A percentile compares a stretch with the other conserved stretches of the same genome.
Evolutionary conservation across 2,888 invertebrate species (phyloP).

Genomic region (Chesias legatella): DNA sequence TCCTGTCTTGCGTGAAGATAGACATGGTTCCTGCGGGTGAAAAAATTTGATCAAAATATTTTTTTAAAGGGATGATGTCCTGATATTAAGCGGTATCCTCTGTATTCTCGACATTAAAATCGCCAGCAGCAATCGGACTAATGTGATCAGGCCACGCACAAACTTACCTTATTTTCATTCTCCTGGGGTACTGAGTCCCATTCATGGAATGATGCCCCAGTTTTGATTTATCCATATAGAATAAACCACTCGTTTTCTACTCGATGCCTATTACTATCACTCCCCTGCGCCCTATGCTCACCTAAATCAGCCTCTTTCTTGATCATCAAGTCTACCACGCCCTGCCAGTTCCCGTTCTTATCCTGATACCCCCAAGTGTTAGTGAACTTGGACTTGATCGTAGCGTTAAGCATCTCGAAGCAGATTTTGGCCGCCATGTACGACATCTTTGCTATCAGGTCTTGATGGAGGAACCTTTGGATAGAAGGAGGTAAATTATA

Average conservation of each 20-base stretch:
- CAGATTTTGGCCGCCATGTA: slow-evolving; percentile 62
- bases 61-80: too few species aligned
- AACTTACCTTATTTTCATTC: too few species aligned
- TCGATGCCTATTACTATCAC: too few species aligned
- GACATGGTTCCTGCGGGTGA: slow-evolving; percentile 60
- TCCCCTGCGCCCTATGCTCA: slow-evolving; percentile 32
- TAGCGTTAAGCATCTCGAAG: slow-evolving; percentile 66
- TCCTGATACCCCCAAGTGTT: slow-evolving; percentile 69
- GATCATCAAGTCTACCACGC: slow-evolving; percentile 55
- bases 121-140: too few species aligned
- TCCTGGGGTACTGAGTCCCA: too few species aligned
- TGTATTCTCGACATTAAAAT: too few species aligned
- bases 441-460: slow-evolving; percentile 68
- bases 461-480: slow-evolving; percentile 60
- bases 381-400: slow-evolving; percentile 55
- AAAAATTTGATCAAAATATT: background rate
- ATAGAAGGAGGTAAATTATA: background rate
- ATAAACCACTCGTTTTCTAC: too few species aligned
- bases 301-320: slow-evolving; percentile 67
- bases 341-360: slow-evolving; percentile 67
- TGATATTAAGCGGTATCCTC: too few species aligned
- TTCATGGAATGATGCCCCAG: too few species aligned
- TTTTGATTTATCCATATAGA: too few species aligned
- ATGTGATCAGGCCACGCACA: too few species aligned
- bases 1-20: slow-evolving; percentile 65